These are phyloP conservation scores for Delia radicum DNA, from an alignment of 1,140 invertebrate genomes.

Conservation along the genomic window DNA sequence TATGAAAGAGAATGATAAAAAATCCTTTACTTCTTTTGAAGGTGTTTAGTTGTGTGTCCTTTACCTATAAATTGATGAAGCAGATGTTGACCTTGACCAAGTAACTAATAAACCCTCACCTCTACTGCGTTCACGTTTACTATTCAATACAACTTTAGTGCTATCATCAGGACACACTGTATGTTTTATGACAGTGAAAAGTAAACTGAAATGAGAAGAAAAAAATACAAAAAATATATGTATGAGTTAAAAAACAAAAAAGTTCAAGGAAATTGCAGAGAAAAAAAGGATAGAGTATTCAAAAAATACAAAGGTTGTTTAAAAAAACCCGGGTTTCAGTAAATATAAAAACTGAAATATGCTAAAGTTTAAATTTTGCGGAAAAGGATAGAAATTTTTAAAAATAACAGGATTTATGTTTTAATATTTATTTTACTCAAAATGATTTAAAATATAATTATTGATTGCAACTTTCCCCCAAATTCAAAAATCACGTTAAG, in stretches of 20 bases:
- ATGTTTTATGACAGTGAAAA: slow-evolving; percentile 57
- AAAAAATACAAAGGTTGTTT: too few species aligned
- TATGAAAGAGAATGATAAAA: not conserved
- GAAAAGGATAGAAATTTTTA: too few species aligned
- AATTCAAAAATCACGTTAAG: too few species aligned
- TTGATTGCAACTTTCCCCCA: too few species aligned
- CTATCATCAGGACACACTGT: slow-evolving; percentile 61
- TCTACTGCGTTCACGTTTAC: slow-evolving; percentile 57
- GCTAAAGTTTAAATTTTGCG: too few species aligned
- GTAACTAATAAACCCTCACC: slow-evolving; percentile 66
- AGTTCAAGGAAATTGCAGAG: slow-evolving; percentile 1
- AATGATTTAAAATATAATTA: too few species aligned
- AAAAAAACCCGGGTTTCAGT: too few species aligned
- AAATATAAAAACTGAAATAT: too few species aligned
- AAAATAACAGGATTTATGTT: too few species aligned
- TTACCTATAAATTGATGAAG: slow-evolving; percentile 67
- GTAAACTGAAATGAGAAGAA: slow-evolving; percentile 49
- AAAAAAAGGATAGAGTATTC: not conserved
- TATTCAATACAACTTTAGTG: slow-evolving; percentile 58
- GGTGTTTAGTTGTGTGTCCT: slow-evolving; percentile 46
- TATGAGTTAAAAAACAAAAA: not conserved
- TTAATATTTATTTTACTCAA: too few species aligned
- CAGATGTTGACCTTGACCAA: slow-evolving; percentile 66
- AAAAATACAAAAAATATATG: not conserved
- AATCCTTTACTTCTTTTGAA: not conserved